These are phyloP conservation scores for Apis dorsata DNA, from an alignment of 1,140 invertebrate genomes.

Conservation along the genomic window DNA sequence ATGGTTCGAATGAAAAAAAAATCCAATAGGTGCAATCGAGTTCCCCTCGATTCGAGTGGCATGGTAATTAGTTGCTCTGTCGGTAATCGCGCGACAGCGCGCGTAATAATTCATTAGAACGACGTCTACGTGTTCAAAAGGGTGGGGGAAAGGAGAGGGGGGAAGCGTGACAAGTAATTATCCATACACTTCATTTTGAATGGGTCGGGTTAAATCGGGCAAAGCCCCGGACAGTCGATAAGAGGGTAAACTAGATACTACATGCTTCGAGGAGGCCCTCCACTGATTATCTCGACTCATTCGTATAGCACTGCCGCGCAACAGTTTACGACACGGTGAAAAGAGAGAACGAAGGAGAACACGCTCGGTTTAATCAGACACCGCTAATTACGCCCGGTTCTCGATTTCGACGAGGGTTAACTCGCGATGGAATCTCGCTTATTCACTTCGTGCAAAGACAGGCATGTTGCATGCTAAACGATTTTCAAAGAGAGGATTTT, in stretches of 20 bases:
- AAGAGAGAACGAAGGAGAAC: background rate
- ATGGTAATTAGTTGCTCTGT: conserved; percentile 11
- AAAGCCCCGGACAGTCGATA: conserved; percentile 45
- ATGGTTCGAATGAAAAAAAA: background rate
- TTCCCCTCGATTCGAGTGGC: background rate
- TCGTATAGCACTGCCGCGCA: conserved; percentile 30
- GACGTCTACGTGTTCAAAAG: conserved; percentile 12
- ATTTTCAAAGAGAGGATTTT: too few species aligned
- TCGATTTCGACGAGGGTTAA: background rate
- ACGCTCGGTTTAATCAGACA: background rate
- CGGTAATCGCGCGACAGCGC: background rate
- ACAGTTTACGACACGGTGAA: conserved; percentile 7
- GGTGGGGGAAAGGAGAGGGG: too few species aligned
- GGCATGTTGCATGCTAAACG: too few species aligned
- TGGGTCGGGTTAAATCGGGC: conserved; percentile 36
- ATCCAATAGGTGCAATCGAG: too few species aligned
- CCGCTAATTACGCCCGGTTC: background rate
- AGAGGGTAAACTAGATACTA: conserved; percentile 47
- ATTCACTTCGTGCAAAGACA: too few species aligned
- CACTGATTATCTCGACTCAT: conserved; percentile 44
- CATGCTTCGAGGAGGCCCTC: conserved; percentile 37
- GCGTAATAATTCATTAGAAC: conserved; percentile 22
- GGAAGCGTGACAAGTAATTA: conserved; percentile 39
- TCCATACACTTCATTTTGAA: conserved; percentile 46
- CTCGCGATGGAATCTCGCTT: too few species aligned